Percentiles rank a stretch among this genome's conserved stretches.
phyloP scores from a whole-genome alignment of 2,888 invertebrate species.

The Platycheirus rosarum region DNA sequence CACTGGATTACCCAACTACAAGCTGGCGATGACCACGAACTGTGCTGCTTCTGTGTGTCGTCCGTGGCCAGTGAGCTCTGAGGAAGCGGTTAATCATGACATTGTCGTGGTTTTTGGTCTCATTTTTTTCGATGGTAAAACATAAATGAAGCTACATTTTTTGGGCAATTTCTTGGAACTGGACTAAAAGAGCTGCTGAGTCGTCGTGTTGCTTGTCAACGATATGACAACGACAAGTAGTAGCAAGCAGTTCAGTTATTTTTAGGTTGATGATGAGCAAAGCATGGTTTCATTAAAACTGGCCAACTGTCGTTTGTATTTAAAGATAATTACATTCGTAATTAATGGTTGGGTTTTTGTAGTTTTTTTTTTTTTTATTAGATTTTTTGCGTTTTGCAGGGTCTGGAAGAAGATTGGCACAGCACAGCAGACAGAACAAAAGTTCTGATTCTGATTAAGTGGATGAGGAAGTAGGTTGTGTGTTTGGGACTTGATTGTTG shows the following conservation, averaged over 20 bases:
- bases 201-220: slow-evolving; percentile 36
- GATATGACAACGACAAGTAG: slow-evolving; percentile 21
- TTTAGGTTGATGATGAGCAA: slow-evolving; percentile 36
- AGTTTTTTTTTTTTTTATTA: slow-evolving; percentile 11
- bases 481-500: slow-evolving; percentile 48
- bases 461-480: slow-evolving; percentile 61
- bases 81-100: slow-evolving; percentile 58
- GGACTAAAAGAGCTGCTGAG: neutral
- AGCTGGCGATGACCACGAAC: slow-evolving; percentile 51
- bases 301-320: slow-evolving; percentile 59
- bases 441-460: slow-evolving; percentile 65
- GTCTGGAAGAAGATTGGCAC: slow-evolving; percentile 26
- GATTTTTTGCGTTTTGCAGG: slow-evolving; percentile 5
- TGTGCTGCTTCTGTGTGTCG: slow-evolving; percentile 33
- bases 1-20: slow-evolving; percentile 53
- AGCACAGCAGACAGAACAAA: slow-evolving; percentile 6
- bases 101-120: slow-evolving; percentile 51
- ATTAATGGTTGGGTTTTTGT: slow-evolving; percentile 69
- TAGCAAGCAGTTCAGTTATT: slow-evolving; percentile 14
- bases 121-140: slow-evolving; percentile 54
- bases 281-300: slow-evolving; percentile 59
- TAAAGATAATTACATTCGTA: slow-evolving; percentile 68
- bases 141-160: slow-evolving; percentile 68
- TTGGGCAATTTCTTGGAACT: slow-evolving; percentile 64
- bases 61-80: slow-evolving; percentile 9